Evolutionary conservation across 2,113 vertebrate species (phyloP), one percentile per base, ranked within the genome.

Genomic region (Microcebus murinus): DNA sequence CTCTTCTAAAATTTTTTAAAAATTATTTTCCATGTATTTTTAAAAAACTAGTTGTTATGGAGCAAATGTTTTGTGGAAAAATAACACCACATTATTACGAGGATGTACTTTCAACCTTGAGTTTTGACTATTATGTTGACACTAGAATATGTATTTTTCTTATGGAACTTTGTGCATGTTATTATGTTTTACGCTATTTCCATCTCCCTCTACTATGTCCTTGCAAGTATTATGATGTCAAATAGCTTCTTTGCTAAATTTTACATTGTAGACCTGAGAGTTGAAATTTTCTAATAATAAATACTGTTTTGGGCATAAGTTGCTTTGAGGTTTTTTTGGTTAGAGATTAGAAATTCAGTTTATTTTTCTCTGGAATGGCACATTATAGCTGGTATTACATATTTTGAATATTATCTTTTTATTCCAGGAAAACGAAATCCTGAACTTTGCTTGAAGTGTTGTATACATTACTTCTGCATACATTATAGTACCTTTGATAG

Each of bases 111-210:
- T 92, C 87, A 96, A 94, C 96, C 94, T 98, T 98, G 95, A 96
- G 91, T 95, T 86, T 95, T 88, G 94, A 91, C 74, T 73, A 74
- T 96, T 65, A 93, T 86, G 27, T 95, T 96, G 94, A 95, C 74
- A 93, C 68, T 87, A 91, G 93, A 94, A 97, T 98, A 95, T 96
- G 91, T 96, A 94, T 97, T 96, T 95, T 97, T 96, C 95, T 87
- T 97, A 87, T 76, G 83, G 91, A 98, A 93, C 71, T 97, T 95
- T 83, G 65, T 65, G 89, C 52, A 87, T 87, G n/a, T 93, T 97
- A 97, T 97, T 96, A 96, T 31, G n/a, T 96, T 92, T 96, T 95
- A 73, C 42, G 61, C 59, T 73, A 81, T 96, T 96, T 93, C 65
- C 42, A 90, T 97, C 70, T 93, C 80, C 34, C 59, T 73, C 25